Evolutionary conservation across 1,140 invertebrate species (phyloP).

Genomic region (Drosophila jambulina): DNA sequence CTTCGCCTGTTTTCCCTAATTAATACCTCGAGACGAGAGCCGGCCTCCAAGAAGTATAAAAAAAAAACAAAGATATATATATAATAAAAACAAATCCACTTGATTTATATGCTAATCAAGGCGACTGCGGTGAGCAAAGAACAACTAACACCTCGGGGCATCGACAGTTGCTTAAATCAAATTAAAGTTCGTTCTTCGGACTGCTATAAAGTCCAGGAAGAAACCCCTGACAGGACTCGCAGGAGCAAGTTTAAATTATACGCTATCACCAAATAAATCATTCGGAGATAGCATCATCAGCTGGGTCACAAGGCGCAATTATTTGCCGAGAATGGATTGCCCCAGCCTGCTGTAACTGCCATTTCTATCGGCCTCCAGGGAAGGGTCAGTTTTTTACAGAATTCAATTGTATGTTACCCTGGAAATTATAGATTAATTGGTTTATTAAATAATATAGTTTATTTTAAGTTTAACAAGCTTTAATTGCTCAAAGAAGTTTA

Average conservation of each 20-base stretch:
- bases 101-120: slow-evolving; percentile 80
- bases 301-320: slow-evolving; percentile 53
- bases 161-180: slow-evolving; percentile 37
- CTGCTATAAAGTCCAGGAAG: slow-evolving; percentile 12
- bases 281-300: slow-evolving; percentile 63
- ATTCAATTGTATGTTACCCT: not conserved
- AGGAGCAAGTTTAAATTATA: slow-evolving; percentile 65
- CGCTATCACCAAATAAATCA: slow-evolving; percentile 67
- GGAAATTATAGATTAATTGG: no score
- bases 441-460: not conserved
- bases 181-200: slow-evolving; percentile 32
- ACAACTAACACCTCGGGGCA: slow-evolving; percentile 32
- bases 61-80: not conserved
- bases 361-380: not conserved
- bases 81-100: slow-evolving; percentile 49
- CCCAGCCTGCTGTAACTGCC: slow-evolving; percentile 1
- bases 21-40: slow-evolving; percentile 63
- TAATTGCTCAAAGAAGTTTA: no score
- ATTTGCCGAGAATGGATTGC: slow-evolving; percentile 50
- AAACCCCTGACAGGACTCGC: slow-evolving; percentile 1
- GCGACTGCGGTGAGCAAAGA: not conserved
- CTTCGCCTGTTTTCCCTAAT: slow-evolving; percentile 54
- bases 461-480: not conserved
- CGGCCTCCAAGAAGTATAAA: slow-evolving; percentile 10
- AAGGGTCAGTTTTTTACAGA: not conserved